These are phyloP conservation scores for Parotia lawesii DNA, from an alignment of 2,113 vertebrate species.

Conservation along the genomic window DNA sequence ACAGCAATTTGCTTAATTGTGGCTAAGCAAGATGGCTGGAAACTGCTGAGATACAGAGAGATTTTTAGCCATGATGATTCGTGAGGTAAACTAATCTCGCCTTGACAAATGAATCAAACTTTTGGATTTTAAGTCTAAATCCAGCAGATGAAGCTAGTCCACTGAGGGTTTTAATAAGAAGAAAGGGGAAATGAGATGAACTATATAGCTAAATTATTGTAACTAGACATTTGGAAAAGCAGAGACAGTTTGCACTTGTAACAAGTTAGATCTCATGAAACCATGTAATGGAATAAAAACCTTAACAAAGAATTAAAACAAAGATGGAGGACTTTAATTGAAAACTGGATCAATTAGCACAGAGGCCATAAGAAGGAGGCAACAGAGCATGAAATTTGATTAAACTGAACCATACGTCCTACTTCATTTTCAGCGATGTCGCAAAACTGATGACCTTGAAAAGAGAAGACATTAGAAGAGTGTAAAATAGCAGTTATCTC, in stretches of 20 bases:
- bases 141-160: background rate
- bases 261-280: conserved; percentile 60
- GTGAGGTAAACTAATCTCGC: conserved; percentile 4
- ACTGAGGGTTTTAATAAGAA: background rate
- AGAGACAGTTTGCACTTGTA: conserved; percentile 2
- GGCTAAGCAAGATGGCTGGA: conserved; percentile 9
- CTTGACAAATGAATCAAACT: conserved; percentile 8
- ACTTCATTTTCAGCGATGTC: conserved; percentile 69
- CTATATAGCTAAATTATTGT: background rate
- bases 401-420: conserved; percentile 73
- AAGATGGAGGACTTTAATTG: conserved; percentile 80
- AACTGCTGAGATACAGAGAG: background rate
- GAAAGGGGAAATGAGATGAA: background rate
- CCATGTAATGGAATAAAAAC: conserved; percentile 74
- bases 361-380: conserved; percentile 72
- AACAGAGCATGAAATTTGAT: conserved; percentile 80
- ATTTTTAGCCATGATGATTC: background rate
- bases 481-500: conserved; percentile 52
- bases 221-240: conserved; percentile 28
- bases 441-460: conserved; percentile 74
- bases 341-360: conserved; percentile 83
- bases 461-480: conserved; percentile 58
- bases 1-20: conserved; percentile 49
- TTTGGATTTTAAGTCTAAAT: conserved; percentile 7
- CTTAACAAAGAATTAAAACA: conserved; percentile 79